Evolutionary conservation across 2,888 invertebrate genomes (phyloP).

Genomic region (Monopis laevigella): DNA sequence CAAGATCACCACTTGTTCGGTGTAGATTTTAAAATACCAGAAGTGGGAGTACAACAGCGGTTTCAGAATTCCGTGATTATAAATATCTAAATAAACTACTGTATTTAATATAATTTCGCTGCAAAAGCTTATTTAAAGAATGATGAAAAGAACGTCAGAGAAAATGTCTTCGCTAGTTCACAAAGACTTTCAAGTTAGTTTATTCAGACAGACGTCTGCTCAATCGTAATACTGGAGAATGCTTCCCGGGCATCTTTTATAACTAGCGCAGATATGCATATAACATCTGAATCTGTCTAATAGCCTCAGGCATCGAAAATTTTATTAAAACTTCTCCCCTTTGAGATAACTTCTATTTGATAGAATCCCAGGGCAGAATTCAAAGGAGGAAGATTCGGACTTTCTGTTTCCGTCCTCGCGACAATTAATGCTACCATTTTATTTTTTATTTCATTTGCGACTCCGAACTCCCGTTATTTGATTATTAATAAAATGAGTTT

Average conservation of each 20-base stretch:
- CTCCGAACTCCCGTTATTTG: constrained; percentile 57
- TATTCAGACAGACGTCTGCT: constrained; percentile 3
- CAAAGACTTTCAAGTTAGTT: constrained; percentile 8
- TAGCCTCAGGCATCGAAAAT: constrained; percentile 52
- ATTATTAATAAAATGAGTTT: constrained; percentile 63
- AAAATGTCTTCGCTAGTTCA: constrained; percentile 4
- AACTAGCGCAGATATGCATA: constrained; percentile 38
- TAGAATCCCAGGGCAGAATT: constrained; percentile 36
- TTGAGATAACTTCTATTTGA: constrained; percentile 61
- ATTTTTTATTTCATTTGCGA: constrained; percentile 58
- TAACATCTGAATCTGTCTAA: constrained; percentile 44
- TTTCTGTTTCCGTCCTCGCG: constrained; percentile 20
- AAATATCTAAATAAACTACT: too few relatives aligned
- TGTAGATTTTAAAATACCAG: too few relatives aligned
- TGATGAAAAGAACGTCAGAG: constrained; percentile 1
- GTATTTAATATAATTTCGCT: too few relatives aligned
- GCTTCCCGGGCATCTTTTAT: too few relatives aligned
- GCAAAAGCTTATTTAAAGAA: too few relatives aligned
- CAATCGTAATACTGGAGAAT: too few relatives aligned
- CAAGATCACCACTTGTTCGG: too few relatives aligned
- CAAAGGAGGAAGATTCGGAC: constrained; percentile 20
- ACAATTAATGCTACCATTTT: constrained; percentile 60
- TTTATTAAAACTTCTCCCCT: constrained; percentile 64
- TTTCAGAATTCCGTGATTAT: too few relatives aligned
- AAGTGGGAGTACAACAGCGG: too few relatives aligned